These are phyloP conservation scores for Aethes cnicana DNA, from an alignment of 2,888 invertebrate species.

Conservation along the genomic window DNA sequence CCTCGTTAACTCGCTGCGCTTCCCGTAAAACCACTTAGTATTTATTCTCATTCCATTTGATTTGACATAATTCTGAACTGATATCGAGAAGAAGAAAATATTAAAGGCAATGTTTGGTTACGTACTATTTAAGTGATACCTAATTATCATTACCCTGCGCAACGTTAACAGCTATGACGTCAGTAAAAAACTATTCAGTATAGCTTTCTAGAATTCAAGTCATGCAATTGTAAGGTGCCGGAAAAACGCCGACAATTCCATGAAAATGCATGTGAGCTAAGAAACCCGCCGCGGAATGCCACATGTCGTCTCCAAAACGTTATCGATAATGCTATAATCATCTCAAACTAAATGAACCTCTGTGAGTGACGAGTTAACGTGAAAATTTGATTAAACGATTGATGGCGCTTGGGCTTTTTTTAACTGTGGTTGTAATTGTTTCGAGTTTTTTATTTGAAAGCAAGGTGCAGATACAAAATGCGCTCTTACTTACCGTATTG, in stretches of 20 bases:
- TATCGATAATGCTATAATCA: slow-evolving; percentile 46
- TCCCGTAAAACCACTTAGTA: slow-evolving; percentile 73
- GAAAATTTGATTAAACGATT: slow-evolving; percentile 60
- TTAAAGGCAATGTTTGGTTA: neutral
- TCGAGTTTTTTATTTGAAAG: slow-evolving; percentile 72
- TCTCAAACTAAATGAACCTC: slow-evolving; percentile 66
- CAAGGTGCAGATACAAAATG: slow-evolving; percentile 78
- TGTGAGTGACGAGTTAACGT: slow-evolving; percentile 59
- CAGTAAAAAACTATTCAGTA: slow-evolving; percentile 55
- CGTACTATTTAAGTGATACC: neutral
- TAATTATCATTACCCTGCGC: slow-evolving; percentile 16
- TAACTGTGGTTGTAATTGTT: slow-evolving; percentile 69
- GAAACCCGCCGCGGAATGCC: slow-evolving; percentile 75
- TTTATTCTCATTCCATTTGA: slow-evolving; percentile 72
- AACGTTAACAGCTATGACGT: slow-evolving; percentile 31
- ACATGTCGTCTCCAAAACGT: slow-evolving; percentile 64
- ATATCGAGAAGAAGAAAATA: neutral
- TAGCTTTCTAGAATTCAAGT: slow-evolving; percentile 79
- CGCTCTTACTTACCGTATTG: slow-evolving; percentile 33
- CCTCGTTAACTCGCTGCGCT: slow-evolving; percentile 65
- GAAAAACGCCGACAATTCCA: slow-evolving; percentile 78
- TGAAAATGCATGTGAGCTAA: slow-evolving; percentile 76
- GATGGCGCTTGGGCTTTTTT: slow-evolving; percentile 65
- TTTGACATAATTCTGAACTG: neutral
- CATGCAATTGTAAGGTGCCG: slow-evolving; percentile 79